phyloP scores from a whole-genome alignment of 2,888 invertebrate genomes.

The Tachina lurida region DNA sequence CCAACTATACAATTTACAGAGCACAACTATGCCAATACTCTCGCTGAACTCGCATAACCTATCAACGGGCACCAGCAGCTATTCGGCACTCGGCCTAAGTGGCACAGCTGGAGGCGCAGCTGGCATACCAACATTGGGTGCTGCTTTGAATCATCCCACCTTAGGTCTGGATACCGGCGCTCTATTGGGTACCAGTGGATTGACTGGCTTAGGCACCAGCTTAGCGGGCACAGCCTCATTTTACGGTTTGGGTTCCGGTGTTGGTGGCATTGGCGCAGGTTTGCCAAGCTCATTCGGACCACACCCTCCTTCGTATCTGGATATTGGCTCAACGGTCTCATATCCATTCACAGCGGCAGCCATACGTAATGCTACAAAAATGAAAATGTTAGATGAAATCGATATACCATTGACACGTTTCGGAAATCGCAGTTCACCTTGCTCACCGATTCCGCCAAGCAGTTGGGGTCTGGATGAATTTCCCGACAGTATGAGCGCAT shows the following conservation, averaged over 20 bases:
- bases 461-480: constrained; percentile 86
- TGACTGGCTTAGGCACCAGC: constrained; percentile 76
- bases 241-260: constrained; percentile 76
- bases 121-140: constrained; percentile 75
- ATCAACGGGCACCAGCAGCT: constrained; percentile 82
- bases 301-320: constrained; percentile 80
- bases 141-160: constrained; percentile 81
- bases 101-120: constrained; percentile 74
- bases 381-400: constrained; percentile 89
- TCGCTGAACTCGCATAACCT: constrained; percentile 84
- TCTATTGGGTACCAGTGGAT: constrained; percentile 75
- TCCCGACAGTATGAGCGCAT: constrained; percentile 85
- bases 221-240: constrained; percentile 78
- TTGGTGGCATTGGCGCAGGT: constrained; percentile 74
- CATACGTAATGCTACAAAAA: constrained; percentile 86
- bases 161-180: constrained; percentile 80
- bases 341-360: constrained; percentile 86
- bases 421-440: constrained; percentile 86
- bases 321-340: constrained; percentile 82
- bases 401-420: constrained; percentile 87
- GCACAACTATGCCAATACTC: constrained; percentile 86
- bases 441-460: constrained; percentile 86
- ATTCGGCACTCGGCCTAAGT: constrained; percentile 82
- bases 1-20: constrained; percentile 85
- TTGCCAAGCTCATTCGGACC: constrained; percentile 80